phyloP scores from a whole-genome alignment of 1,140 invertebrate species.

The Conopomorpha cramerella region DNA sequence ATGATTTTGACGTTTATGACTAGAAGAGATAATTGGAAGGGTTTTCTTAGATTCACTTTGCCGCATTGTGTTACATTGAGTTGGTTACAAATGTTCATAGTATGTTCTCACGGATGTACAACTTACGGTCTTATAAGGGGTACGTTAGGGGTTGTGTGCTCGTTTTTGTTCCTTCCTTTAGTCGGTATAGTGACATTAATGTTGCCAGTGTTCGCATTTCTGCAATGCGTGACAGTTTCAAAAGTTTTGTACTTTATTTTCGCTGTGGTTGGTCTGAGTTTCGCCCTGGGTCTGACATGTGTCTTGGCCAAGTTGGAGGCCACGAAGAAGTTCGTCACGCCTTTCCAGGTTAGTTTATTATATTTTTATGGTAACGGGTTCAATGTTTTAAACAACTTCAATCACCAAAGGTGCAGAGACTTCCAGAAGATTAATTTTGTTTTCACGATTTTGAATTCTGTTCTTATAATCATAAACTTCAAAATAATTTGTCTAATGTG shows the following conservation, averaged over 20 bases:
- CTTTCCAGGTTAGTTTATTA: conserved; percentile 61
- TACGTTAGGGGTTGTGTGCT: conserved; percentile 74
- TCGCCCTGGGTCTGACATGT: conserved; percentile 65
- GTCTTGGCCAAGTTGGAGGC: conserved; percentile 64
- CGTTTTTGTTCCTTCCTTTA: conserved; percentile 76
- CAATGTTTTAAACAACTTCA: too few relatives aligned
- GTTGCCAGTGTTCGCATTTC: conserved; percentile 72
- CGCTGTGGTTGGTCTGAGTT: conserved; percentile 60
- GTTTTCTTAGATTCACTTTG: conserved; percentile 75
- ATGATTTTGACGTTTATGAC: conserved; percentile 75
- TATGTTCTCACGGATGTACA: conserved; percentile 78
- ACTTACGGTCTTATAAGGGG: conserved; percentile 79
- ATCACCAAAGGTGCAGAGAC: too few relatives aligned
- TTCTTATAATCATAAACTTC: too few relatives aligned
- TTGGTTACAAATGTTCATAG: conserved; percentile 83
- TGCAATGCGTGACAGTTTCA: conserved; percentile 70
- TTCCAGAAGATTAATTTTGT: too few relatives aligned
- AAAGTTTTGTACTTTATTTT: conserved; percentile 65
- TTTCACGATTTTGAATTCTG: too few relatives aligned
- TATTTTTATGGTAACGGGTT: conserved; percentile 8
- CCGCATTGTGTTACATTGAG: conserved; percentile 85
- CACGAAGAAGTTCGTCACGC: conserved; percentile 68
- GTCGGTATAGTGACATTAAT: conserved; percentile 75
- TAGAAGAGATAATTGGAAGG: conserved; percentile 73
- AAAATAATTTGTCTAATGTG: too few relatives aligned